Conservation (phyloP, 2,113 vertebrate genomes). For the Cettia cetti region DNA sequence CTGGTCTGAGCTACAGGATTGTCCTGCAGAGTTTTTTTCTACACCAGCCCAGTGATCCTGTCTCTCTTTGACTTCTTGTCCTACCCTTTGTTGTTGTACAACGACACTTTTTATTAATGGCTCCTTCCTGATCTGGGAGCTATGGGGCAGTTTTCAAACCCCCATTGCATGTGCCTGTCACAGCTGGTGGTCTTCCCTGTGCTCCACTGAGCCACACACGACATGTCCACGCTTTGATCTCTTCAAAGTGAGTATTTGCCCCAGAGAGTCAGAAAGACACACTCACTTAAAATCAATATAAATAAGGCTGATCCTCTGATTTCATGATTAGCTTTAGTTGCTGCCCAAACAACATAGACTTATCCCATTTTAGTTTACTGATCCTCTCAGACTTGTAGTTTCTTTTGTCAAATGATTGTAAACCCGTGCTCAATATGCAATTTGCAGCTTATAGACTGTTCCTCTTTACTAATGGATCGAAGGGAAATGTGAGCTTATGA, state of each 20-base stretch:
- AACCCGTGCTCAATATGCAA: background rate
- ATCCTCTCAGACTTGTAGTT: background rate
- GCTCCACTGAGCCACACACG: background rate
- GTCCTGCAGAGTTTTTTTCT: background rate
- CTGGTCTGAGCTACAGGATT: background rate
- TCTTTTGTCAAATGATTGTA: background rate
- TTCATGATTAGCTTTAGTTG: background rate
- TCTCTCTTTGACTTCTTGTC: background rate
- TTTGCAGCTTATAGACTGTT: background rate
- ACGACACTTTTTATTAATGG: background rate
- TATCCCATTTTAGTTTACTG: background rate
- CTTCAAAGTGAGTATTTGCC: background rate
- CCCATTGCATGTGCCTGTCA: background rate
- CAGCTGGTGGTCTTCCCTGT: rapidly evolving
- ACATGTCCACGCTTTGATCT: background rate
- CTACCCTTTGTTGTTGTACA: background rate
- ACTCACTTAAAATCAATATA: background rate
- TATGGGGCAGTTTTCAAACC: background rate
- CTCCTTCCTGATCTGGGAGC: background rate
- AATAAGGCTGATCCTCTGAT: background rate
- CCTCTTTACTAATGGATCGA: background rate
- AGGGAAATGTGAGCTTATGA: background rate
- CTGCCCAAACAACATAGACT: background rate
- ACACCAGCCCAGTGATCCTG: background rate
- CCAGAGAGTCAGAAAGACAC: background rate